Evolutionary conservation across 2,888 invertebrate genomes (phyloP), one percentile per base, ranked within the genome.

Genomic region (Sipunculus nudus): DNA sequence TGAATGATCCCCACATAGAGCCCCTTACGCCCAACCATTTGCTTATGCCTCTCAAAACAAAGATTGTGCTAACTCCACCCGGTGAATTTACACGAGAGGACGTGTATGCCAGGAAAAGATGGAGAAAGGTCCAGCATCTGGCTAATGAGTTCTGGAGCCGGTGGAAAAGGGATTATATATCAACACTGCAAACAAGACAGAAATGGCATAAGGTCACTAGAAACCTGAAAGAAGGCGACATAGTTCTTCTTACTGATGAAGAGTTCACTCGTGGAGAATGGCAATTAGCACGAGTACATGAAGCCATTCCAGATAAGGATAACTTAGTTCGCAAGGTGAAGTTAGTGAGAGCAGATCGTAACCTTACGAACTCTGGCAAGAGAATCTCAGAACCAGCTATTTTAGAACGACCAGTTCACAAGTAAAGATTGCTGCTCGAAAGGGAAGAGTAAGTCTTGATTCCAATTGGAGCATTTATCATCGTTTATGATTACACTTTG

Each of bases 311-410:
- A 16, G 28, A 26, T 2, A 49, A 65, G 23, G 57, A 66, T 62
- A 74, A 77, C 76, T n/a, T 47, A 13, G 67, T 66, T 26, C 35
- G 61, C 6, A 62, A 53, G 28, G 67, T 66, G n/a, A 66, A 61
- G 35, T 2, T 58, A 25, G 35, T 25, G 3, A 31, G 59, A 2
- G 55, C 40, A 13, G 45, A 31, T n/a, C 26, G 21, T 6, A 40
- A 13, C 19, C 46, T 64, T 13, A 39, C 58, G 39, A 46, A 35
- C 4, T 23, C 29, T 16, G 66, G 66, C 19, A 55, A 55, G 35
- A 45, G 43, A 29, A 48, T 28, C 10, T 4, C n/a, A 6, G 10
- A 23, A 13, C 2, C 35, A 6, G 39, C 29, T 8, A 16, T 41
- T 28, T 41, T 62, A 8, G 59, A 53, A 26, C 53, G 62, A 13